Evolutionary conservation across 2,797 vertebrate genomes (phyloP).

Genomic region (Emys orbicularis): DNA sequence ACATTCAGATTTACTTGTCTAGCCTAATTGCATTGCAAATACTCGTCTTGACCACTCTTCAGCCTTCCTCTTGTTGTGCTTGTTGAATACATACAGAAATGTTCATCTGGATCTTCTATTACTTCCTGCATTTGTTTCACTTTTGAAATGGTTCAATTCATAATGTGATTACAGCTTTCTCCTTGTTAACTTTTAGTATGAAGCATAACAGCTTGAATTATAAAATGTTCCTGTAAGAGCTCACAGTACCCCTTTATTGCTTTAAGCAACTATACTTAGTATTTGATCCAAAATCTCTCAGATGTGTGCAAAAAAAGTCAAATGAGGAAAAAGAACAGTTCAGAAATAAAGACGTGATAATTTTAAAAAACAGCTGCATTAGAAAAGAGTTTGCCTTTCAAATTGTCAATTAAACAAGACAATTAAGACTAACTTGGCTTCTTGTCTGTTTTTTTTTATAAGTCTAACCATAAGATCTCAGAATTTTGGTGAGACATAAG

Average conservation of each 20-base stretch:
- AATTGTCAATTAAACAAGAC: conserved; percentile 53
- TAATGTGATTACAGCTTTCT: conserved; percentile 66
- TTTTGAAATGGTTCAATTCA: conserved; percentile 69
- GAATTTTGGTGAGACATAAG: not conserved
- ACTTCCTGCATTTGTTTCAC: conserved; percentile 54
- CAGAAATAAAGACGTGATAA: conserved; percentile 48
- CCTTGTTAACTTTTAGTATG: conserved; percentile 71
- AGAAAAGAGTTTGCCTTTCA: conserved; percentile 52
- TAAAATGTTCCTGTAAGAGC: conserved; percentile 67
- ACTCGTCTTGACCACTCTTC: conserved; percentile 75
- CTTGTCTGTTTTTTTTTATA: conserved; percentile 20
- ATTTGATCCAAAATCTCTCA: conserved; percentile 57
- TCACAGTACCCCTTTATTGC: conserved; percentile 64
- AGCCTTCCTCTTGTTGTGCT: conserved; percentile 55
- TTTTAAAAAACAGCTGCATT: conserved; percentile 55
- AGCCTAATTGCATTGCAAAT: conserved; percentile 87
- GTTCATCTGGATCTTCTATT: conserved; percentile 51
- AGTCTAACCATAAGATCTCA: conserved; percentile 28
- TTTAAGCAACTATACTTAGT: conserved; percentile 52
- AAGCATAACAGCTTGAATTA: conserved; percentile 70
- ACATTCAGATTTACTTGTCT: conserved; percentile 79
- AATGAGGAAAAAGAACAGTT: conserved; percentile 36
- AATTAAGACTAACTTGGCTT: conserved; percentile 39
- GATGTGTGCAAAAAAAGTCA: conserved; percentile 23
- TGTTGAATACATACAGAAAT: conserved; percentile 68